Base-by-base conservation (phyloP, 1,140 invertebrate genomes). In the Tachypleus tridentatus region DNA sequence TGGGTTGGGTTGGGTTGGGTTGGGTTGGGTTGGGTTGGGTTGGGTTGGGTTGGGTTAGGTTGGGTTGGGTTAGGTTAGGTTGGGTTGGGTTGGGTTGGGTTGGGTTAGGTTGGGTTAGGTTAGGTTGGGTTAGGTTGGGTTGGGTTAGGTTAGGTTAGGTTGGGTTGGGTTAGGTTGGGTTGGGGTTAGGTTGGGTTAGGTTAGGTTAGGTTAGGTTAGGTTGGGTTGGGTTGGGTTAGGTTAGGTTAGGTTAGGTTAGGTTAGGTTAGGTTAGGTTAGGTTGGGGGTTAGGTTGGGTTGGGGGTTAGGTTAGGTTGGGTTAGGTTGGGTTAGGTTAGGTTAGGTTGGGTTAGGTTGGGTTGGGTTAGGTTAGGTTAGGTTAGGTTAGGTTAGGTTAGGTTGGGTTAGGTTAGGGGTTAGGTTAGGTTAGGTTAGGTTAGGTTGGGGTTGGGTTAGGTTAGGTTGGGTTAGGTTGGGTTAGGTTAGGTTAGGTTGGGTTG, bases 1-100 rank as follows among this genome's bases (percentile, higher is more conserved):
- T 64, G 58, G 70, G 69, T 70, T 71, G 63, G 70, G 70, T 71
- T 71, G 63, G 70, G 70, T 71, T 70, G 65, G 70, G 67, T 69
- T 69, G 62, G 69, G 69, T 70, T 70, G 63, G 69, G 69, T 69
- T 69, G 61, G 67, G 68, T 70, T 70, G 66, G 69, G 67, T 70
- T 70, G 63, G 69, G 69, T 70, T 70, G 66, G 67, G 67, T 70
- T 63, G 66, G 67, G 63, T 66, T 69, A 63, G 67, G 66, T 66
- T 69, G 58, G 67, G 66, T 69, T 66, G 54, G 64, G 66, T 69
- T 69, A 64, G 69, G 63, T 69, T 65, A 60, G 67, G 63, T 69
- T 63, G 58, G 64, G 61, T 67, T 54, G n/a, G 53, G 53, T 54
- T 54, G n/a, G 53, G 53, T 54, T 54, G n/a, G 53, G 53, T 65